These are phyloP conservation scores for Lumbricus terrestris DNA, from an alignment of 2,888 invertebrate genomes.

Conservation along the genomic window DNA sequence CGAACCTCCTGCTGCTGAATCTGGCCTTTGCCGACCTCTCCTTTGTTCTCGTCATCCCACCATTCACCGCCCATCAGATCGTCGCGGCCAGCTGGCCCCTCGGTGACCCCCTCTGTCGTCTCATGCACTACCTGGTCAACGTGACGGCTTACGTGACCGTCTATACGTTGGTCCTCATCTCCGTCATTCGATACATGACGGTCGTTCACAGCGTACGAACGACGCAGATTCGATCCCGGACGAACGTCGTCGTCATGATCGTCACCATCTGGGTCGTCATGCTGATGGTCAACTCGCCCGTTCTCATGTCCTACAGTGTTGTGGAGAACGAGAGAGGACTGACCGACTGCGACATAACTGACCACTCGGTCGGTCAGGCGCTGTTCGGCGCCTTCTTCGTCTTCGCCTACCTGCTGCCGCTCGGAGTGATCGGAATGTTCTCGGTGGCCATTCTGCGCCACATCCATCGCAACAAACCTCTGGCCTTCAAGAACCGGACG, in stretches of 20 bases:
- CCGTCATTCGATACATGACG: conserved; percentile 32
- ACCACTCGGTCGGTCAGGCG: conserved; percentile 22
- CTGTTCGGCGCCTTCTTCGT: conserved; percentile 39
- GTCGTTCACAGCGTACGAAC: conserved; percentile 32
- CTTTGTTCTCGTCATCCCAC: conserved; percentile 85
- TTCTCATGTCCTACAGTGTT: conserved; percentile 36
- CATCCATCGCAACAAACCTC: conserved; percentile 29
- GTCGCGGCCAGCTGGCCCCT: conserved; percentile 76
- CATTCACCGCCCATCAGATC: conserved; percentile 74
- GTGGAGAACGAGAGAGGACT: not conserved
- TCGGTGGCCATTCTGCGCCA: conserved; percentile 38
- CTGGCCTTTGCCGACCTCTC: conserved; percentile 81
- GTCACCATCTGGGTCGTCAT: conserved; percentile 25
- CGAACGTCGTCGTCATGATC: conserved; percentile 24
- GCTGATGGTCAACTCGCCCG: conserved; percentile 28
- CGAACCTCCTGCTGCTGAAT: conserved; percentile 83
- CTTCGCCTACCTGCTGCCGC: conserved; percentile 40
- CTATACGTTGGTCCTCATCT: conserved; percentile 64
- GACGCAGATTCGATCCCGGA: conserved; percentile 68
- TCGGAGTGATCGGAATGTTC: conserved; percentile 36
- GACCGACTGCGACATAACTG: conserved; percentile 34
- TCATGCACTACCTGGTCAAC: conserved; percentile 86
- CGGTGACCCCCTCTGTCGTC: conserved; percentile 81
- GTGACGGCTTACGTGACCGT: conserved; percentile 87
- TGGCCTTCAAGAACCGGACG: conserved; percentile 18